phyloP scores from a whole-genome alignment of 1,140 invertebrate genomes.

The Pseudomyrmex cubaensis region DNA sequence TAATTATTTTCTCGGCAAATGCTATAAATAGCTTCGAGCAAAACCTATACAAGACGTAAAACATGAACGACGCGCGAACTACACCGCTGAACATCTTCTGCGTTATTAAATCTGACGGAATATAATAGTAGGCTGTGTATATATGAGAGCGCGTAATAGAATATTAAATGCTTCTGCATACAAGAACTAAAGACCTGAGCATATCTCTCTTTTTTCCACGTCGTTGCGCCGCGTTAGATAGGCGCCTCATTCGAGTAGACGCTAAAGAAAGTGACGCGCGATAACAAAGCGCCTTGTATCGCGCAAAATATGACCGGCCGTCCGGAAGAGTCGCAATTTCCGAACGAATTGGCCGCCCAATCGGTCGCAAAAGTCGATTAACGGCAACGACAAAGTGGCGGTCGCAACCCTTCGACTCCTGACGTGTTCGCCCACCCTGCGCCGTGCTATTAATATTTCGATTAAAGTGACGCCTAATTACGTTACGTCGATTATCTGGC shows the following conservation, averaged over 20 bases:
- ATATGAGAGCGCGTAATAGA: not conserved
- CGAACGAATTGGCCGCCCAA: conserved; percentile 66
- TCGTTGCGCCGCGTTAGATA: conserved; percentile 1
- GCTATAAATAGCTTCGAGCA: no score
- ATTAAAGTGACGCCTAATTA: conserved; percentile 67
- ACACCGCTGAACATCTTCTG: not conserved
- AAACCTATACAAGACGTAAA: not conserved
- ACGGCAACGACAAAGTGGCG: conserved; percentile 64
- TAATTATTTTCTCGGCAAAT: not conserved
- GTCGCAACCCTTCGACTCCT: conserved; percentile 66
- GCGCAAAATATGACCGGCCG: conserved; percentile 63
- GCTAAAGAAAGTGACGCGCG: conserved; percentile 23
- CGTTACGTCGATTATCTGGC: conserved; percentile 57
- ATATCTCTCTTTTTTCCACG: not conserved
- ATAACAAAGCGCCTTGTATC: conserved; percentile 27
- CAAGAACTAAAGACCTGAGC: no score
- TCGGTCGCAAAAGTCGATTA: conserved; percentile 74
- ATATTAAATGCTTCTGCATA: not conserved
- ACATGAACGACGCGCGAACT: not conserved
- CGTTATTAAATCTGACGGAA: not conserved
- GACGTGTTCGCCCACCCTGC: conserved; percentile 64
- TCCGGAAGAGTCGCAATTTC: conserved; percentile 74
- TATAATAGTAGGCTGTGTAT: not conserved
- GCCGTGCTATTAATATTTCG: conserved; percentile 72
- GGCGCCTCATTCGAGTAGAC: not conserved